phyloP scores from a whole-genome alignment of 23 tunicate species.

The Oikopleura albicans region DNA sequence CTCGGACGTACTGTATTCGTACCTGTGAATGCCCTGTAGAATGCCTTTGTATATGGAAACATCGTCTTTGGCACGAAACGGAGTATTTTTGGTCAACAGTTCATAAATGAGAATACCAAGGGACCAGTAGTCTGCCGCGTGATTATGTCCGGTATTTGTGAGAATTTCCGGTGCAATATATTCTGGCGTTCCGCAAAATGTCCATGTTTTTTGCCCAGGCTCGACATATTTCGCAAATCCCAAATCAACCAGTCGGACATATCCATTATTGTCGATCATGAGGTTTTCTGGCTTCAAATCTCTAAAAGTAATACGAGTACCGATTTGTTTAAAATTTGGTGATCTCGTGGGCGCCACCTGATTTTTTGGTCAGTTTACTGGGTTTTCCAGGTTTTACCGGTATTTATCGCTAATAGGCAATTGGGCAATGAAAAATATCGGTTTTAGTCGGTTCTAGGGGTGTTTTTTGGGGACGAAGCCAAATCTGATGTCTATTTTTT shows the following conservation, averaged over 20 bases:
- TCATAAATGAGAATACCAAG: conserved; percentile 72
- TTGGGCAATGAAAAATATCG: no score
- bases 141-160: conserved; percentile 62
- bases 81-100: conserved; percentile 66
- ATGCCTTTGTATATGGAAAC: background rate
- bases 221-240: conserved; percentile 64
- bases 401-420: no score
- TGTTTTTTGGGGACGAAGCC: no score
- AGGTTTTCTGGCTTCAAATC: conserved; percentile 62
- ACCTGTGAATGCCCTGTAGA: background rate
- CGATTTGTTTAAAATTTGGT: no score
- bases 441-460: no score
- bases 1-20: no score
- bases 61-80: conserved; percentile 28
- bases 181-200: conserved; percentile 96
- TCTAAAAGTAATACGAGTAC: no score
- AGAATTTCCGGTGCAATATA: conserved; percentile 91
- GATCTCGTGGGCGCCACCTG: no score
- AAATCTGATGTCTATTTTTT: no score
- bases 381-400: no score
- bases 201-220: conserved; percentile 80
- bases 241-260: conserved; percentile 69
- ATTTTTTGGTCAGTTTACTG: no score
- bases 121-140: conserved; percentile 82
- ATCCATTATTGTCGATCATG: conserved; percentile 55